These are phyloP conservation scores for Pollenia griseotomentosa DNA, from an alignment of 2,888 invertebrate species.

Conservation along the genomic window DNA sequence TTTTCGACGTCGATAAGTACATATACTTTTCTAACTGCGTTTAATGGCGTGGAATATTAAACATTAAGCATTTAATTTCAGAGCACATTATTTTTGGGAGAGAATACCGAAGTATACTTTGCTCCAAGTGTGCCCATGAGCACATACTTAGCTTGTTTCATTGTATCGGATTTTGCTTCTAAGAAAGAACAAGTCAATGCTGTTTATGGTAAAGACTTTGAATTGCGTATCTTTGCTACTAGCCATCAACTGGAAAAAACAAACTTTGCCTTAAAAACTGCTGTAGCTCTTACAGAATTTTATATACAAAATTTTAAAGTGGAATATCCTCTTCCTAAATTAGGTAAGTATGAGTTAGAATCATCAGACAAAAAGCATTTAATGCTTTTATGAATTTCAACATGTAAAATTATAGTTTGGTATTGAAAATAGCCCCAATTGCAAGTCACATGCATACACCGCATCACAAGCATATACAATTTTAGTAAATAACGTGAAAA, in stretches of 20 bases:
- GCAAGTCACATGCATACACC: too few species aligned
- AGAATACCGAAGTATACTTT: slow-evolving; percentile 88
- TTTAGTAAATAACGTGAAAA: too few species aligned
- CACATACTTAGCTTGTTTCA: slow-evolving; percentile 96
- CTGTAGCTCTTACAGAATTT: slow-evolving; percentile 89
- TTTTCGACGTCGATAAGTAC: too few species aligned
- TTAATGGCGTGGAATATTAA: too few species aligned
- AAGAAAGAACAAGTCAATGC: slow-evolving; percentile 85
- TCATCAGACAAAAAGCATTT: too few species aligned
- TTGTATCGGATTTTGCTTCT: slow-evolving; percentile 93
- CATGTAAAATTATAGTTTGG: too few species aligned
- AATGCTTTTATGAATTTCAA: too few species aligned
- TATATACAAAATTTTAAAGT: slow-evolving; percentile 94
- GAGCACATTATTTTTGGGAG: slow-evolving; percentile 71
- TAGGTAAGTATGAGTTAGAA: slow-evolving; percentile 86
- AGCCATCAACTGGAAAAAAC: slow-evolving; percentile 90
- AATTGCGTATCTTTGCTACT: slow-evolving; percentile 90
- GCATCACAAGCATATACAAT: too few species aligned
- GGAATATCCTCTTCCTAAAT: slow-evolving; percentile 95
- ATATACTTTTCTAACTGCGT: too few species aligned
- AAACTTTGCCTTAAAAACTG: slow-evolving; percentile 90
- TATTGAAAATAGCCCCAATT: too few species aligned
- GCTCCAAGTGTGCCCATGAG: slow-evolving; percentile 95
- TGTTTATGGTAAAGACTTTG: slow-evolving; percentile 85
- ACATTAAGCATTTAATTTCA: too few species aligned